phyloP scores from a whole-genome alignment of 2,888 invertebrate species.

The Brassicogethes aeneus region DNA sequence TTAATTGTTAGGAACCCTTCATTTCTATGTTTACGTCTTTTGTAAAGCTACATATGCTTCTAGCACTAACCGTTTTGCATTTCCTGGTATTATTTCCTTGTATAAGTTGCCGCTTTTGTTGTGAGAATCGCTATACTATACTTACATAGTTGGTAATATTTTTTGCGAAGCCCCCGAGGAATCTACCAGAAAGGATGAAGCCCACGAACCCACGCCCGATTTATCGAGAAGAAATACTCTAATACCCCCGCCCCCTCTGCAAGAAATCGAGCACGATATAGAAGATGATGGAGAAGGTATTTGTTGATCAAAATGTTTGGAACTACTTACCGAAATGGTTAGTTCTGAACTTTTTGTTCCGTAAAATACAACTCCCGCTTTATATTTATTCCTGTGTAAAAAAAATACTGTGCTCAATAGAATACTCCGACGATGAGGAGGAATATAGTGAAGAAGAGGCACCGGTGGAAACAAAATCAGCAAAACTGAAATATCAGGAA shows the following conservation, averaged over 20 bases:
- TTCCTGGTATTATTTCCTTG: constrained; percentile 38
- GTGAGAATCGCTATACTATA: not conserved
- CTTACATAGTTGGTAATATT: not conserved
- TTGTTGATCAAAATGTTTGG: constrained; percentile 11
- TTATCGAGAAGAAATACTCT: constrained; percentile 42
- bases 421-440: constrained; percentile 38
- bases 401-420: constrained; percentile 14
- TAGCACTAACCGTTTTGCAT: constrained; percentile 35
- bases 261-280: constrained; percentile 33
- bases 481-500: constrained; percentile 34
- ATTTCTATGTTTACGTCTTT: constrained; percentile 24
- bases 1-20: too few relatives aligned
- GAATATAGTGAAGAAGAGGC: constrained; percentile 32
- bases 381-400: too few relatives aligned
- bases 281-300: constrained; percentile 35
- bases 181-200: constrained; percentile 10
- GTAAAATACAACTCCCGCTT: too few relatives aligned
- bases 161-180: constrained; percentile 14
- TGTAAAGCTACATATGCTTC: constrained; percentile 9
- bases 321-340: constrained; percentile 7
- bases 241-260: constrained; percentile 36
- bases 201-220: constrained; percentile 27
- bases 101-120: constrained; percentile 1
- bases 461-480: constrained; percentile 18
- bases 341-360: constrained; percentile 12